phyloP scores from a whole-genome alignment of 1,140 invertebrate species.

The Cardiocondyla obscurior region DNA sequence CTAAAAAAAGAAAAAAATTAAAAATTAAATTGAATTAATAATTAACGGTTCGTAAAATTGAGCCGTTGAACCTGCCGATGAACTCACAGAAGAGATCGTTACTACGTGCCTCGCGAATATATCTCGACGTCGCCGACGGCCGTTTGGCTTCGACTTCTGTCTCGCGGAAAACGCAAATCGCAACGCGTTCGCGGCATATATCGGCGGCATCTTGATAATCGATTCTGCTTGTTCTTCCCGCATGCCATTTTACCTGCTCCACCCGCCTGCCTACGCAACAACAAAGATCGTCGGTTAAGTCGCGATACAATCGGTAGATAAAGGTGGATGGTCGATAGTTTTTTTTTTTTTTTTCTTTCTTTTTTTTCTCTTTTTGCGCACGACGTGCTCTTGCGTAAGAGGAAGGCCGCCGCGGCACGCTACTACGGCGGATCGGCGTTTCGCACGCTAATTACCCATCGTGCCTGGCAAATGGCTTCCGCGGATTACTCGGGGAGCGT shows the following conservation, averaged over 20 bases:
- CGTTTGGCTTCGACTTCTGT: constrained; percentile 38
- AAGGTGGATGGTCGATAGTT: constrained; percentile 63
- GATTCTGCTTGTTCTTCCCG: constrained; percentile 1
- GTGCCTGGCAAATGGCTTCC: constrained; percentile 71
- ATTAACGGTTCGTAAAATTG: too few relatives aligned
- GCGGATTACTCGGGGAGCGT: constrained; percentile 59
- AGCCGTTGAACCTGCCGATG: too few relatives aligned
- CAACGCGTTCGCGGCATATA: background rate
- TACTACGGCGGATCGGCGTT: constrained; percentile 67
- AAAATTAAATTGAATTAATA: too few relatives aligned
- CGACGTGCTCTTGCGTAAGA: constrained; percentile 63
- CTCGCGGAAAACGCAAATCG: constrained; percentile 30
- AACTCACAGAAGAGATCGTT: constrained; percentile 5
- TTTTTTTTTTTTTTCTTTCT: constrained; percentile 47
- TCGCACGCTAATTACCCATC: constrained; percentile 71
- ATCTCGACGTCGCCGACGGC: background rate
- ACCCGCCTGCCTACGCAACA: constrained; percentile 11
- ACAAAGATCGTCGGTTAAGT: constrained; percentile 16
- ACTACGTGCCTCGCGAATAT: constrained; percentile 27
- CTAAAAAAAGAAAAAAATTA: background rate
- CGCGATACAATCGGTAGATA: constrained; percentile 53
- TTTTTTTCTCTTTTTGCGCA: constrained; percentile 56
- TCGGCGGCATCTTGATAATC: constrained; percentile 48
- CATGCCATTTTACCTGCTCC: background rate
- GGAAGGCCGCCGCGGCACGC: constrained; percentile 65